Evolutionary conservation across 2,888 invertebrate genomes (phyloP).

Genomic region (Tiliacea aurago): DNA sequence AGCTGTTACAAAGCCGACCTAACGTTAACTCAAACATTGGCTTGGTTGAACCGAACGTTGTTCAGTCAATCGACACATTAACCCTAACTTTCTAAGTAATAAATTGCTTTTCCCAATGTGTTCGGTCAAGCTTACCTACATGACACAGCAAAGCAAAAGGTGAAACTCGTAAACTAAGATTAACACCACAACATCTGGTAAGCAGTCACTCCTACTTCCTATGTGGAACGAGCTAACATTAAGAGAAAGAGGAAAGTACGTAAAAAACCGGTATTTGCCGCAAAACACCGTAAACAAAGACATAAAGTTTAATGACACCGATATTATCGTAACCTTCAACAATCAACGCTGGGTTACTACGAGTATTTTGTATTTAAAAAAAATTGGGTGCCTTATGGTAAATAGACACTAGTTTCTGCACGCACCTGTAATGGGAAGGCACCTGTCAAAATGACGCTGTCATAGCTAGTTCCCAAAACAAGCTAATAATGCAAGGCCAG

Average conservation of each 20-base stretch:
- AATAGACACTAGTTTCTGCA: too few species aligned
- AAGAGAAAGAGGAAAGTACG: constrained; percentile 38
- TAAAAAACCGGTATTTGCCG: constrained; percentile 55
- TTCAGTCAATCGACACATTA: not conserved
- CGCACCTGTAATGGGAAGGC: too few species aligned
- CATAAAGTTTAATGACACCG: constrained; percentile 72
- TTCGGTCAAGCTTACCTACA: not conserved
- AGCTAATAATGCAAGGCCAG: too few species aligned
- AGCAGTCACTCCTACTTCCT: constrained; percentile 40
- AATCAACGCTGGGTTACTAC: constrained; percentile 58
- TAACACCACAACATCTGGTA: constrained; percentile 39
- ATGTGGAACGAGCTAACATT: constrained; percentile 32
- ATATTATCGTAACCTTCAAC: constrained; percentile 64
- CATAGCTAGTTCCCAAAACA: too few species aligned
- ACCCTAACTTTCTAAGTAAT: not conserved
- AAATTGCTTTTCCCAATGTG: too few species aligned
- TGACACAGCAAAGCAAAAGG: constrained; percentile 6
- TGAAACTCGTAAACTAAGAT: constrained; percentile 18
- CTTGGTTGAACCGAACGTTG: not conserved
- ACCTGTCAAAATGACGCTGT: too few species aligned
- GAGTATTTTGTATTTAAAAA: constrained; percentile 40
- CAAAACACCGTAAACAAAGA: constrained; percentile 69
- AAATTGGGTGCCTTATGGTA: constrained; percentile 27
- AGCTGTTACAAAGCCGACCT: not conserved
- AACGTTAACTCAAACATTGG: not conserved